Evolutionary conservation across 2,113 vertebrate species (phyloP), one percentile per base, ranked within the genome.

Genomic region (Panurus biarmicus): DNA sequence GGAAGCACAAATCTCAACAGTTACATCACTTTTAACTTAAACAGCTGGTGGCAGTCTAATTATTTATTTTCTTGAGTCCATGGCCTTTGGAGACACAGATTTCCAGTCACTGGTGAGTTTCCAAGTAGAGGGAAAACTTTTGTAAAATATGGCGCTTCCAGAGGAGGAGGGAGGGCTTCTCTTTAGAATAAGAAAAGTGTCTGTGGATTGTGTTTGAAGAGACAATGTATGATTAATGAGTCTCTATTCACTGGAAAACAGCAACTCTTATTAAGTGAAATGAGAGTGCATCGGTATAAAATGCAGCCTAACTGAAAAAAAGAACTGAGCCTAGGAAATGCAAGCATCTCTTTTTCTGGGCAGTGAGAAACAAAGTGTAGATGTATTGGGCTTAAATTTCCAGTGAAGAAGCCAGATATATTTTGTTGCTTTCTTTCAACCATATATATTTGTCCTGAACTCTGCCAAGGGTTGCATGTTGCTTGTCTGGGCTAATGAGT

Each of bases 211-310:
- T 95, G 60, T 93, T 76, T 96, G 94, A 94, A 76, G 82, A 47
- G 48, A 78, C 87, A 86, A 64, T 90, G 67, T 91, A 76, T 95
- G 87, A 95, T 95, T 94, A 94, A 95, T 71, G 78, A 94, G 89
- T 80, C 71, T 70, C 82, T 79, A 33, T 87, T 96, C 91, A 86
- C 20, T 67, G 42, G n/a, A 85, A 96, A 83, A 67, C 31, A 64
- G 82, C 54, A 93, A 48, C n/a, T 82, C 54, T 82, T 60, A 76
- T 87, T 69, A 95, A 76, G 22, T 28, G 17, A 94, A 87, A 93
- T 72, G 62, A 70, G 72, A 87, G 64, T 71, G 81, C 29, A 56
- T 18, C 77, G 64, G 38, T 35, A 31, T 75, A 74, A 91, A 94
- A 80, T 50, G 21, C 60, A 89, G 62, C 23, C 56, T 56, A 58